Evolutionary conservation across 2,113 vertebrate genomes (phyloP), one percentile per base, ranked within the genome.

Genomic region (Pygoscelis antarcticus): DNA sequence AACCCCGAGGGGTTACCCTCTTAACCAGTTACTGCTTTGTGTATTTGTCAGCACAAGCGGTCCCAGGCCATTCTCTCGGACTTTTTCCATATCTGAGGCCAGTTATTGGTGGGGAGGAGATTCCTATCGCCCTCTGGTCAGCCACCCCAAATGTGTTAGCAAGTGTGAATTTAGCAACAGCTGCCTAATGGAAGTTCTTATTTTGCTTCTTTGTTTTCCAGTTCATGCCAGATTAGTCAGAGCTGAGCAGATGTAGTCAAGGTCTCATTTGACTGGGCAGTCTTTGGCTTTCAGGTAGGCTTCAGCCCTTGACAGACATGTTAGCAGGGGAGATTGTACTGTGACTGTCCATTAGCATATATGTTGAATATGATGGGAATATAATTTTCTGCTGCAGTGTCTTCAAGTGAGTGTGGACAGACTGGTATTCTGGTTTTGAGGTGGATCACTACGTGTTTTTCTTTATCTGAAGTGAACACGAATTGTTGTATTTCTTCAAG

Each of bases 391-490:
- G 19, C 16, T 83, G 32, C 30, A 54, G n/a, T 49, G n/a, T 54
- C 49, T 75, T 65, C 21, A 58, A 71, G 36, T 30, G 49, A 91
- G 47, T 9, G 47, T 9, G 7, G 10, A 40, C 44, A 55, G 55
- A 26, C 30, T 64, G 44, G 21, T 55, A 7, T 40, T 71, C 42
- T 80, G 55, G 7, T 64, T 74, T 60, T 55, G 38, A 60, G 57
- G 40, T 70, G n/a, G 20, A 34, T 83, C 9, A 6, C 30, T 57
- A 1, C 2, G 1, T 25, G 20, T 0, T 9, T 64, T 47, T 34
- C 69, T 70, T 58, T 9, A 26, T 38, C 16, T 26, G 34, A 58
- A 89, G 42, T 42, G 74, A 85, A 55, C 13, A 16, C 17, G 57
- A 42, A 32, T 34, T 29, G 9, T 69, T 49, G 4, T 40, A 22